These are phyloP conservation scores for Molossus molossus DNA, from an alignment of 2,797 vertebrate species.

Conservation along the genomic window DNA sequence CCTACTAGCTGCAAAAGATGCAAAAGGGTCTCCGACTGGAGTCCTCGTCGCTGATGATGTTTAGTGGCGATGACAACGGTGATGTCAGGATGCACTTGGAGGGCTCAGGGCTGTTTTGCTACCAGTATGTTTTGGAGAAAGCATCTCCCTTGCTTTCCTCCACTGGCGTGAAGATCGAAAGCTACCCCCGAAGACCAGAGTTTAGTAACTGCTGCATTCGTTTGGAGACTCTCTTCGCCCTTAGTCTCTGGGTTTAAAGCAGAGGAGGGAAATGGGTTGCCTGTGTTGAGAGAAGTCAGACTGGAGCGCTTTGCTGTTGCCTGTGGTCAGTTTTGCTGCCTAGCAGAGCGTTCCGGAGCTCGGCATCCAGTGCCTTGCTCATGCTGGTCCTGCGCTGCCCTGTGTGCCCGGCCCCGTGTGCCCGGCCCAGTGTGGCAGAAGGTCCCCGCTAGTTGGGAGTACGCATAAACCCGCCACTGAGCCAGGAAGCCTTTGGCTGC, in stretches of 20 bases:
- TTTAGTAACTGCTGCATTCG: not conserved
- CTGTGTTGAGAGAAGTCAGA: not conserved
- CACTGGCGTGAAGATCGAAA: not conserved
- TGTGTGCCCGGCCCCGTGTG: not conserved
- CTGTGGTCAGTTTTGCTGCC: too few species aligned
- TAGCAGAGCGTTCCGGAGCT: not conserved
- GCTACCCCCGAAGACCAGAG: not conserved
- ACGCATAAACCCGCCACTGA: not conserved
- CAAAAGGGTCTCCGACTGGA: not conserved
- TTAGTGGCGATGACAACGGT: accelerated
- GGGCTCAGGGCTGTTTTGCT: not conserved
- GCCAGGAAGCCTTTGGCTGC: not conserved
- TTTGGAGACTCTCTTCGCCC: not conserved
- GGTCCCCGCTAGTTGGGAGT: accelerated
- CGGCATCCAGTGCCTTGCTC: not conserved
- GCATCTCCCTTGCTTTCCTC: not conserved
- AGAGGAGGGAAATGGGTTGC: not conserved
- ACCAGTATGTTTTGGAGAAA: not conserved
- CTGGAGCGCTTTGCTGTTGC: not conserved
- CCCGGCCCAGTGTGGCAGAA: accelerated
- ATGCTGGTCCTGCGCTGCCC: accelerated
- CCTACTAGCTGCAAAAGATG: not conserved
- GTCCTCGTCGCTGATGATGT: not conserved
- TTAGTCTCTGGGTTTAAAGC: not conserved
- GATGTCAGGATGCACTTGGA: accelerated